Conservation (phyloP, 2,797 vertebrate species). For the Geotrypetes seraphini region DNA sequence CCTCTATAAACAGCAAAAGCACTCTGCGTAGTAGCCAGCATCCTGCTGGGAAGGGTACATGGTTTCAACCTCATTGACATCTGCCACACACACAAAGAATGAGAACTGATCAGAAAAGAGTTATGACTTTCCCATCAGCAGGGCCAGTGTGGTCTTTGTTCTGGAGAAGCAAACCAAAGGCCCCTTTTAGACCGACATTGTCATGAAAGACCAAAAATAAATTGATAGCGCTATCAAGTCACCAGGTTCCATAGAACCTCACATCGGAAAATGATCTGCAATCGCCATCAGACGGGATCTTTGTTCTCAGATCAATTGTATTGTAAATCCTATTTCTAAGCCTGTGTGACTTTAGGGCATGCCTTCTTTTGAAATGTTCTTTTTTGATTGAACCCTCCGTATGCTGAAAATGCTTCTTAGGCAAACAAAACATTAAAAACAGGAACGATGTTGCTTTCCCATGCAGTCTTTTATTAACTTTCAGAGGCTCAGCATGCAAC, state of each 20-base stretch:
- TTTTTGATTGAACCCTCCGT: conserved; percentile 27
- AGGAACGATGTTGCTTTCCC: conserved; percentile 47
- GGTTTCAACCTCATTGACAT: conserved; percentile 63
- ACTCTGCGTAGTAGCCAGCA: conserved; percentile 38
- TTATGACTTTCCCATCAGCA: conserved; percentile 24
- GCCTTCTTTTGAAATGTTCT: conserved; percentile 18
- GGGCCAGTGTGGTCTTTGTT: conserved; percentile 22
- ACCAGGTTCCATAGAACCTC: too few relatives aligned
- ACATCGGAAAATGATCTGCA: too few relatives aligned
- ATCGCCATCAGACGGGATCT: too few relatives aligned
- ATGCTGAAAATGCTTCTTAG: conserved; percentile 34
- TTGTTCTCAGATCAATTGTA: conserved; percentile 27
- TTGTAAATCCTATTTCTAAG: conserved; percentile 30
- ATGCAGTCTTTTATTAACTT: conserved; percentile 53
- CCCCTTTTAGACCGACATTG: not conserved
- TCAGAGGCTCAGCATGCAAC: conserved; percentile 45
- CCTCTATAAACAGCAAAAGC: conserved; percentile 13
- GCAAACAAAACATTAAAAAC: conserved; percentile 18
- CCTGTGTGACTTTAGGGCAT: conserved; percentile 23
- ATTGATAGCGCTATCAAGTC: too few relatives aligned
- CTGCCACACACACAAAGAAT: conserved; percentile 18
- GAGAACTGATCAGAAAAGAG: conserved; percentile 1
- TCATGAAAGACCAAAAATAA: conserved; percentile 1
- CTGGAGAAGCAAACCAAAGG: conserved; percentile 8
- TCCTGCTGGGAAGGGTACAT: conserved; percentile 48